A percentile compares a stretch with the other conserved stretches of the same genome.
phyloP scores from a whole-genome alignment of 2,113 vertebrate species.

The Cebus imitator region DNA sequence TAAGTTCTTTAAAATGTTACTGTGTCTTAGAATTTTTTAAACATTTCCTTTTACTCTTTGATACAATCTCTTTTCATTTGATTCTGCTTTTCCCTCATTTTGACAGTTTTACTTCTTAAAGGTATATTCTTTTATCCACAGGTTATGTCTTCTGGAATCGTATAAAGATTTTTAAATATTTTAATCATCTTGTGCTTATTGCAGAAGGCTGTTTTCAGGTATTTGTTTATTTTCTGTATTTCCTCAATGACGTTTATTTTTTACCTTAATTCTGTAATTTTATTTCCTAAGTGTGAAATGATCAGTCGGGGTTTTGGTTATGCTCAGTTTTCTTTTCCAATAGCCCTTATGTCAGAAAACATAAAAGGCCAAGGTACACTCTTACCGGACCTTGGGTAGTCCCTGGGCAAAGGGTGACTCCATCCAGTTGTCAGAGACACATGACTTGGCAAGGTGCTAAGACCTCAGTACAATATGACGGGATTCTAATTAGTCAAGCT shows the following conservation, averaged over 20 bases:
- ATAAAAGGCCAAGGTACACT: background rate
- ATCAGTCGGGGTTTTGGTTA: background rate
- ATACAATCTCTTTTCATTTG: background rate
- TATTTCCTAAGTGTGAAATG: background rate
- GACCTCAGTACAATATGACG: background rate
- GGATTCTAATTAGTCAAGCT: background rate
- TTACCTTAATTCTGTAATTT: background rate
- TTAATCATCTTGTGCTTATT: background rate
- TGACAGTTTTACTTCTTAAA: background rate
- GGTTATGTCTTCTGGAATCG: background rate
- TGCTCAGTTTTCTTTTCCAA: constrained; percentile 2
- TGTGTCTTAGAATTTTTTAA: background rate
- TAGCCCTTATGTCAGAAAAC: background rate
- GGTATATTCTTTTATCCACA: background rate
- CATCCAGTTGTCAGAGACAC: background rate
- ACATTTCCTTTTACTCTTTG: background rate
- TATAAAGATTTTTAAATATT: background rate
- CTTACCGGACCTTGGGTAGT: background rate
- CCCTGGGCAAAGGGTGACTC: background rate
- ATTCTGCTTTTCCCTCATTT: background rate
- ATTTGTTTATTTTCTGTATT: background rate
- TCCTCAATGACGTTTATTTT: background rate
- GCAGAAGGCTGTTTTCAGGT: background rate
- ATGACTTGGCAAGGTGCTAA: background rate
- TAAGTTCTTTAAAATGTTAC: background rate